phyloP scores from a whole-genome alignment of 2,113 vertebrate species.

The Entomyzon cyanotis region DNA sequence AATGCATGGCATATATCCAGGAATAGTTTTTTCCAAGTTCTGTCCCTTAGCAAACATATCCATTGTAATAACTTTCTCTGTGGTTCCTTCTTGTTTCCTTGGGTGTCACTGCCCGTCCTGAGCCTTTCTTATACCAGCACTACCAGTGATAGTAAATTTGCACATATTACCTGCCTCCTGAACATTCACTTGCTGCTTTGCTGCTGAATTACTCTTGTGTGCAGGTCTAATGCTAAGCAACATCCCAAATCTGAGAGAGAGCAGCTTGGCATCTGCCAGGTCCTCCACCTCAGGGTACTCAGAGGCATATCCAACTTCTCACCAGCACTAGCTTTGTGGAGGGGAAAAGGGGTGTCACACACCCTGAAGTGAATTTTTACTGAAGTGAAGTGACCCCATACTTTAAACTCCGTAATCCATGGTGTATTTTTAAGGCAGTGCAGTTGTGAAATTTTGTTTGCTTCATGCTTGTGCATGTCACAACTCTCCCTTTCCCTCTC shows the following conservation, averaged over 20 bases:
- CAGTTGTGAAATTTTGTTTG: background rate
- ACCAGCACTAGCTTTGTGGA: background rate
- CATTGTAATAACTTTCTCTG: background rate
- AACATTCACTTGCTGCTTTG: background rate
- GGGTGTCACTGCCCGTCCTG: background rate
- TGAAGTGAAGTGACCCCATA: background rate
- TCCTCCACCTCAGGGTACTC: background rate
- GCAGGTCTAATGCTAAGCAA: background rate
- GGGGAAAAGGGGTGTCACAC: accelerated
- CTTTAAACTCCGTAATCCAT: background rate
- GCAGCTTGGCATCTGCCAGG: background rate
- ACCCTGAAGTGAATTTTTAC: background rate
- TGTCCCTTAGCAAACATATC: background rate
- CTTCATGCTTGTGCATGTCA: background rate
- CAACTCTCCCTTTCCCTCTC: background rate
- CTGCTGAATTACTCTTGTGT: background rate
- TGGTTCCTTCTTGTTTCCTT: background rate
- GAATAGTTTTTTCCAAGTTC: background rate
- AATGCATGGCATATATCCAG: background rate
- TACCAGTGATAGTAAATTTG: background rate
- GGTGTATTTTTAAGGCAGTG: background rate
- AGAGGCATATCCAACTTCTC: background rate
- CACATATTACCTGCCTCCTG: background rate
- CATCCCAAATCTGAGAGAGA: background rate
- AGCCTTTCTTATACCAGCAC: background rate